Evolutionary conservation across 2,113 vertebrate genomes (phyloP), one percentile per base, ranked within the genome.

Genomic region (Trematocara marginatum): DNA sequence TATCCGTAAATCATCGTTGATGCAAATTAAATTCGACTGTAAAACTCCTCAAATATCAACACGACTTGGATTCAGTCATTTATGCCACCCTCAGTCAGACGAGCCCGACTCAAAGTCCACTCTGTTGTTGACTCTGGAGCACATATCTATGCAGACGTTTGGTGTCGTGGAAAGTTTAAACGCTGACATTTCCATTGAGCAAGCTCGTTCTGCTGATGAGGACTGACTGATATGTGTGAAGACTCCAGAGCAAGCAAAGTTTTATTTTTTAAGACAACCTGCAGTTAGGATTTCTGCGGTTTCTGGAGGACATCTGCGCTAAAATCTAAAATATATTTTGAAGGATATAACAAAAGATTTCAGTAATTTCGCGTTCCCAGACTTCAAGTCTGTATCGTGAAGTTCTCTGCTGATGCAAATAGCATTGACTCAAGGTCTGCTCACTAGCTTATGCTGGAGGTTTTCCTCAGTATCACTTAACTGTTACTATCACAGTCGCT

Each of bases 341-440:
- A 69, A 42, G 64, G 35, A 5, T 42, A 0, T 69, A 23, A 3
- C 64, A 69, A 40, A 13, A 9, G n/a, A 40, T 69, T 69, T 69
- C 38, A 23, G 64, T 42, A 23, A 69, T 6, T 69, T 69, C 8
- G 64, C n/a, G 23, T 69, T 20, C 64, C 61, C 64, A 69, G n/a
- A 69, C 64, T 69, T 69, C n/a, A 23, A 69, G 61, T 40, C 35
- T 69, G 11, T 2, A 69, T 69, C 11, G 34, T 64, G 61, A 66
- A 38, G 61, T 38, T 38, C 61, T 0, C 35, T 23, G 61, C 11
- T 66, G 35, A 69, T 69, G 0, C 35, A 69, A 69, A 69, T 0
- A 9, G 64, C 35, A 0, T 1, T 13, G 8, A 45, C 1, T 74
- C 23, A 47, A 47, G 69, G 23, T 74, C 3, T 16, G 45, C 45